phyloP scores from a whole-genome alignment of 2,113 vertebrate genomes.

The Pica pica region DNA sequence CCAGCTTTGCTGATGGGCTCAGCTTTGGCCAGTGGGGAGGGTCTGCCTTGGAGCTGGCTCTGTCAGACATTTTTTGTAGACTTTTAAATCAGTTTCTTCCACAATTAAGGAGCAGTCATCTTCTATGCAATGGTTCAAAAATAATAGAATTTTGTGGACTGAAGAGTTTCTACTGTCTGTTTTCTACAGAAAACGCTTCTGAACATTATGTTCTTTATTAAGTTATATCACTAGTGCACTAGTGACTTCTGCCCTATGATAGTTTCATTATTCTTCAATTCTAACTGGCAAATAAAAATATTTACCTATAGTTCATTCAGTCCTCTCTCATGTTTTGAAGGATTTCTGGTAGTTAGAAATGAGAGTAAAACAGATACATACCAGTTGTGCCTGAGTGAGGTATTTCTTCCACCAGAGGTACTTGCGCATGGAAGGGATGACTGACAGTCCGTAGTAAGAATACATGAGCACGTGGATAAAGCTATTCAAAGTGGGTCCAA shows the following conservation, averaged over 20 bases:
- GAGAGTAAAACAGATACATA: background rate
- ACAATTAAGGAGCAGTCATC: background rate
- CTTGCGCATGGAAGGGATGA: slow-evolving; percentile 84
- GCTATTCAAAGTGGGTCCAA: slow-evolving; percentile 86
- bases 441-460: slow-evolving; percentile 84
- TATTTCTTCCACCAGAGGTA: slow-evolving; percentile 92
- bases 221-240: background rate
- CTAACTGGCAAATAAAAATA: background rate
- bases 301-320: background rate
- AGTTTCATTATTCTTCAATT: background rate
- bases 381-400: slow-evolving; percentile 88
- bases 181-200: background rate
- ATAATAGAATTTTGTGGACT: background rate
- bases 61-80: background rate
- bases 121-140: background rate
- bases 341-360: background rate
- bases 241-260: background rate
- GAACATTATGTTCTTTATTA: background rate
- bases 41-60: background rate
- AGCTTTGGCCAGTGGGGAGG: background rate
- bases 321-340: background rate
- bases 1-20: background rate
- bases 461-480: slow-evolving; percentile 91
- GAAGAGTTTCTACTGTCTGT: background rate
- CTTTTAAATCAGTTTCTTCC: background rate